phyloP scores from a whole-genome alignment of 2,113 vertebrate species.

The Ctenodactylus gundi region DNA sequence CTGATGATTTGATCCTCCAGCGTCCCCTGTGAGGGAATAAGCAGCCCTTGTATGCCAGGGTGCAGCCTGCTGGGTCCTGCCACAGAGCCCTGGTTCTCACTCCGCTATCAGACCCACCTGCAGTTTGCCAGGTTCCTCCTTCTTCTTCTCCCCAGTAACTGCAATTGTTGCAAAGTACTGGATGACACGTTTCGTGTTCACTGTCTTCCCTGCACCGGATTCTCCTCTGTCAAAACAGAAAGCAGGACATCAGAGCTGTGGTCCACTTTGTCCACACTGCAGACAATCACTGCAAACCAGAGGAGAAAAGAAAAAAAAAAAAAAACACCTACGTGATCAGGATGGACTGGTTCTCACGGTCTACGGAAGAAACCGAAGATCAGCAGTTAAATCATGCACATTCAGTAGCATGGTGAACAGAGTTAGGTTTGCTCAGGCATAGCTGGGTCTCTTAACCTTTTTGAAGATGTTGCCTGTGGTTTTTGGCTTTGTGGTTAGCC shows the following conservation, averaged over 20 bases:
- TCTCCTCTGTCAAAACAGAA: constrained; percentile 86
- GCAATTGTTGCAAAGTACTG: constrained; percentile 84
- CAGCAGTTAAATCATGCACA: background rate
- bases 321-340: constrained; percentile 87
- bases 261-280: background rate
- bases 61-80: background rate
- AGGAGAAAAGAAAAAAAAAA: background rate
- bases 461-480: background rate
- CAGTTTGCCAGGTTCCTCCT: constrained; percentile 86
- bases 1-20: constrained; percentile 87
- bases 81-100: background rate
- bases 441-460: background rate
- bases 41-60: background rate
- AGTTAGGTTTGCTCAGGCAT: background rate
- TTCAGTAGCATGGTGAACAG: background rate
- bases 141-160: constrained; percentile 79
- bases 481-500: background rate
- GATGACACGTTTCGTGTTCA: constrained; percentile 83
- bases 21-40: constrained; percentile 77
- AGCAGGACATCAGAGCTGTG: constrained; percentile 11
- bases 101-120: constrained; percentile 75
- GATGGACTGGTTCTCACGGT: constrained; percentile 91
- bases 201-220: constrained; percentile 83
- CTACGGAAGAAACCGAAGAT: constrained; percentile 73
- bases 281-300: background rate